Conservation (phyloP, 2,888 invertebrate genomes). For the Masnerella sp. region DNA sequence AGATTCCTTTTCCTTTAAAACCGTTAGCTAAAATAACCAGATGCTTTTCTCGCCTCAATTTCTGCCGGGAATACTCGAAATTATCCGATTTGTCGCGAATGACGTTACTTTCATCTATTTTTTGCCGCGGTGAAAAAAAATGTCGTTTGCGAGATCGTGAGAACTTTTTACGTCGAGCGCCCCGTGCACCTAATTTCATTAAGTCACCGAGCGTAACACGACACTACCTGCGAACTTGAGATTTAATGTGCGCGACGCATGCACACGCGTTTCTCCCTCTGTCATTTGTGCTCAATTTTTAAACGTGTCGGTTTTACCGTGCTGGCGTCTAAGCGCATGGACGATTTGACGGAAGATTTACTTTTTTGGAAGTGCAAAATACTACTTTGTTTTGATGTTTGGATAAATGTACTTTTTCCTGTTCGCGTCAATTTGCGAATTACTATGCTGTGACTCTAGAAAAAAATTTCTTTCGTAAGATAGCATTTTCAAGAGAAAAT, state of each 20-base stretch:
- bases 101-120: constrained; percentile 24
- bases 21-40: no score
- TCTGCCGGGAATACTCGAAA: neutral
- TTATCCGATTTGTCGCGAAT: constrained; percentile 4
- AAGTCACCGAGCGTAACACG: constrained; percentile 66
- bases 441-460: no score
- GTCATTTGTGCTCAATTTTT: constrained; percentile 45
- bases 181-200: constrained; percentile 64
- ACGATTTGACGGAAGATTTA: no score
- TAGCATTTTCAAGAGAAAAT: no score
- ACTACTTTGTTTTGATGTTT: no score
- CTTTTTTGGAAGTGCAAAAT: no score
- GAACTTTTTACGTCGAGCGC: constrained; percentile 61
- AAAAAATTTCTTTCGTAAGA: no score
- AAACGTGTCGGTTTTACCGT: neutral
- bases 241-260: constrained; percentile 57
- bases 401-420: no score
- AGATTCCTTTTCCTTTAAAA: no score
- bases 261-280: constrained; percentile 46
- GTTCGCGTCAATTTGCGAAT: no score
- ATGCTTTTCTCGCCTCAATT: neutral
- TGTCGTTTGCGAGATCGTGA: constrained; percentile 63
- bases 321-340: no score
- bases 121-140: constrained; percentile 25
- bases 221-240: constrained; percentile 61